A percentile compares a stretch with the other conserved stretches of the same genome.
Evolutionary conservation across 35 echinoderm and acorn worm species (phyloP).

Genomic region (Apostichopus japonicus): DNA sequence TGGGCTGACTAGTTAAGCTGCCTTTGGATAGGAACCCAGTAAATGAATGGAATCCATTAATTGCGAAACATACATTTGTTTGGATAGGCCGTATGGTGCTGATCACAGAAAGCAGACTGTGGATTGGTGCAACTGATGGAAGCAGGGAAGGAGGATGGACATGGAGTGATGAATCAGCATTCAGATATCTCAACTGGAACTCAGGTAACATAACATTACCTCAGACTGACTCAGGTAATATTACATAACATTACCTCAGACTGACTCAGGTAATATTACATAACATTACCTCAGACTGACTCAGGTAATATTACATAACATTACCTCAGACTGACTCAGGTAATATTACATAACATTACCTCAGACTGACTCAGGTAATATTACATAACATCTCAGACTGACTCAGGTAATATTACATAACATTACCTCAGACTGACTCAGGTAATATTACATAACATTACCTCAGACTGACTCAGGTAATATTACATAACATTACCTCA

Average conservation of each 20-base stretch:
- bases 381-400: constrained; percentile 58
- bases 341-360: too few species aligned
- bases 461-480: too few species aligned
- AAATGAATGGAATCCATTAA: too few species aligned
- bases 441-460: too few species aligned
- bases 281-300: too few species aligned
- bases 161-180: constrained; percentile 80
- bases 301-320: neutral
- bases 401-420: constrained; percentile 59
- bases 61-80: too few species aligned
- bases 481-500: too few species aligned
- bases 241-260: too few species aligned
- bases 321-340: neutral
- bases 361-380: too few species aligned
- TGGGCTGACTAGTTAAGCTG: too few species aligned
- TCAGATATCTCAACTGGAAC: constrained; percentile 79
- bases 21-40: too few species aligned
- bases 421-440: neutral
- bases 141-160: constrained; percentile 75
- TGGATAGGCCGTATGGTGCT: constrained; percentile 12
- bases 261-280: too few species aligned
- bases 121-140: constrained; percentile 90
- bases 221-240: neutral
- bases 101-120: constrained; percentile 45
- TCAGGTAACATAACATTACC: constrained; percentile 42